Conservation (phyloP, 2,888 invertebrate genomes). For the Heteromurus nitidus region DNA sequence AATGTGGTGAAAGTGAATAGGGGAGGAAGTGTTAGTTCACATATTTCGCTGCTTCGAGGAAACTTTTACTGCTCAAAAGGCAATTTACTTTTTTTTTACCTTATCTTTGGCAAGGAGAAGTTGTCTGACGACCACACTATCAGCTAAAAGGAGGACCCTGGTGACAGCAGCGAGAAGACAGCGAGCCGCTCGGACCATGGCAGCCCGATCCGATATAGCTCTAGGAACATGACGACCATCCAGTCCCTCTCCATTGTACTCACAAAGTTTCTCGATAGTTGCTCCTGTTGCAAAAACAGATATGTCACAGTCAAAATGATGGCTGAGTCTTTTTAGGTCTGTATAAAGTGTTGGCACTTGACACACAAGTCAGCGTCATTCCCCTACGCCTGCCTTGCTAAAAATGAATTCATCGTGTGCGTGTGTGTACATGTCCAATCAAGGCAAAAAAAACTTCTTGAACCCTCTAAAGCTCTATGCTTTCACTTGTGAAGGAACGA, state of each 20-base stretch:
- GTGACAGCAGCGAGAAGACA: slow-evolving; percentile 95
- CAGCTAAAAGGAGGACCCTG: slow-evolving; percentile 94
- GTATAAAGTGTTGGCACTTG: no score
- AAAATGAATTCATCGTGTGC: no score
- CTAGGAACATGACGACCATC: slow-evolving; percentile 70
- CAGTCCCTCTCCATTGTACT: slow-evolving; percentile 76
- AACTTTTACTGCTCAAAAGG: background rate
- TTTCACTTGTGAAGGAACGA: no score
- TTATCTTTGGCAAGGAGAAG: slow-evolving; percentile 96
- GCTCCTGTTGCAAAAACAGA: slow-evolving; percentile 80
- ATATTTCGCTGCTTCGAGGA: background rate
- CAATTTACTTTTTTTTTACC: slow-evolving; percentile 77
- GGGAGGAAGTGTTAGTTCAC: no score
- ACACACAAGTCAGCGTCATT: no score
- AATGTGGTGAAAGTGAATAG: no score
- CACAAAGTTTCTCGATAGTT: slow-evolving; percentile 93
- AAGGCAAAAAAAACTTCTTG: no score
- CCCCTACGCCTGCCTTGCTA: no score
- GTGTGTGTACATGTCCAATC: no score
- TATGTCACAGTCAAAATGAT: slow-evolving; percentile 15
- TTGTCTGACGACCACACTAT: slow-evolving; percentile 98
- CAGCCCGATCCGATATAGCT: slow-evolving; percentile 80
- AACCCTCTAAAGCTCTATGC: no score
- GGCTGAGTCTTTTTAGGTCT: no score
- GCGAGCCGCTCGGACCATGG: slow-evolving; percentile 90